Conservation (phyloP, 2,113 vertebrate species). For the Pangasianodon gigas region DNA sequence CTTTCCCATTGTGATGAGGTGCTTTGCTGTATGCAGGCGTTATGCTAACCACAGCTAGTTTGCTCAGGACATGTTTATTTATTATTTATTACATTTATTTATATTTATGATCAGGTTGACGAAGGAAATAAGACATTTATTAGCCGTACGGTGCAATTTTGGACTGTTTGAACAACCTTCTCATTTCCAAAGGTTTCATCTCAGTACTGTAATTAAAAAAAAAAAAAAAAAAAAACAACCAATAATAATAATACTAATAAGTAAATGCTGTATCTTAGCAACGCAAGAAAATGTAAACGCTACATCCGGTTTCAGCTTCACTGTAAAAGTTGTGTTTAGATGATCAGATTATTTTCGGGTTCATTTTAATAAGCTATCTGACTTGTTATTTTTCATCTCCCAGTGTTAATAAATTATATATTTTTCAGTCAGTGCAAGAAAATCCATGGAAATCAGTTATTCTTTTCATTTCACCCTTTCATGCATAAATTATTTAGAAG, state of each 20-base stretch:
- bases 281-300: not conserved
- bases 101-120: not conserved
- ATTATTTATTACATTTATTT: not conserved
- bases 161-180: not conserved
- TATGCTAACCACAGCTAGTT: conserved; percentile 1
- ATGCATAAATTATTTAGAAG: not conserved
- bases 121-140: not conserved
- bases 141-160: not conserved
- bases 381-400: not conserved
- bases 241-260: not conserved
- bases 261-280: conserved; percentile 5
- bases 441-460: not conserved
- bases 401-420: not conserved
- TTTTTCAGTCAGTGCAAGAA: not conserved
- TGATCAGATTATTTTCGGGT: not conserved
- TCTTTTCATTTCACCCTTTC: not conserved
- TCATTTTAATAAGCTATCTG: not conserved
- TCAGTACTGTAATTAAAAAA: not conserved
- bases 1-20: conserved; percentile 60
- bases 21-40: conserved; percentile 58
- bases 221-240: not conserved
- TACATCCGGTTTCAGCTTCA: not conserved
- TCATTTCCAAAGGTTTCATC: not conserved
- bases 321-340: not conserved
- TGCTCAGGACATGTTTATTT: not conserved